These are phyloP conservation scores for Creontiades dilutus DNA, from an alignment of 2,888 invertebrate species.

Conservation along the genomic window DNA sequence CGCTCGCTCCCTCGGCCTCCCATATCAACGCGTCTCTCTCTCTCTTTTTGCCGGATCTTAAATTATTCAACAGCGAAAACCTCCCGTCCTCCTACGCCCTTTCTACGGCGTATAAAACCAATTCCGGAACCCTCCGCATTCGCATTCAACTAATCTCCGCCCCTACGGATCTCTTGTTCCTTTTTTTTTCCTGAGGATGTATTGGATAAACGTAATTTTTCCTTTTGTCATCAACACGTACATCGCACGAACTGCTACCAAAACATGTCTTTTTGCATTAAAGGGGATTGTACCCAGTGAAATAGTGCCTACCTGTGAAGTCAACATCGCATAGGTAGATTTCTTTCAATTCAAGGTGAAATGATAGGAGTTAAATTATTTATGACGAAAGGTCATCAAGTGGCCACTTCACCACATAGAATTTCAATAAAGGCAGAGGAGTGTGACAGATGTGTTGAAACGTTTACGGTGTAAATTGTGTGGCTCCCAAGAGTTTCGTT, in stretches of 20 bases:
- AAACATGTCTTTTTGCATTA: neutral
- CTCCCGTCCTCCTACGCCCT: constrained; percentile 27
- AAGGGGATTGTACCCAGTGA: neutral
- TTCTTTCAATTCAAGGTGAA: too few species aligned
- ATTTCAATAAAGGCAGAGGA: too few species aligned
- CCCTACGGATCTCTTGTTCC: neutral
- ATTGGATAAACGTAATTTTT: neutral
- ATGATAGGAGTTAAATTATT: too few species aligned
- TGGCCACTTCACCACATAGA: too few species aligned
- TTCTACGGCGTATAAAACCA: constrained; percentile 29
- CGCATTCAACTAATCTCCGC: constrained; percentile 25
- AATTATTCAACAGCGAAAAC: constrained; percentile 30
- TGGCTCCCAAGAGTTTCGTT: too few species aligned
- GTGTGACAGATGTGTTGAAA: too few species aligned
- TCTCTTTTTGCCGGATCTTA: constrained; percentile 6
- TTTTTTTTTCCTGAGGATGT: neutral
- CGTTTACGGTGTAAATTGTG: too few species aligned
- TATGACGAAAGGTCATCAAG: too few species aligned
- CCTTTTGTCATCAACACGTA: neutral
- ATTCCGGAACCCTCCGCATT: constrained; percentile 36
- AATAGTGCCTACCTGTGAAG: too few species aligned
- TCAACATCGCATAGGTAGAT: too few species aligned
- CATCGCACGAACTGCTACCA: neutral
- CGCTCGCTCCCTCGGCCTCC: neutral
- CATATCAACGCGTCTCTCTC: neutral